Evolutionary conservation across 2,888 invertebrate genomes (phyloP).

Genomic region (Miltochrista miniata): DNA sequence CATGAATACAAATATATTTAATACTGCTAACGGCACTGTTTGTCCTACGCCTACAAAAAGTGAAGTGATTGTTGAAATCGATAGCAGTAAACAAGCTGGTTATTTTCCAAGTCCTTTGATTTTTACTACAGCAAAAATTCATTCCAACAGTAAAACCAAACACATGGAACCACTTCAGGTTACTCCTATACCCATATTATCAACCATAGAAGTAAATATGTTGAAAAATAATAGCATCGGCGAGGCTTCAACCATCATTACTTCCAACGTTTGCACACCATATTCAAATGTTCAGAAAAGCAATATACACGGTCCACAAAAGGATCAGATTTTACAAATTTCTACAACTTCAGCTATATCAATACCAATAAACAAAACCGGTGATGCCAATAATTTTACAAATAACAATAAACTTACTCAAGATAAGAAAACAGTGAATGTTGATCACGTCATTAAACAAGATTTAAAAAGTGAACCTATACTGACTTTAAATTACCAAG

Average conservation of each 20-base stretch:
- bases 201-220: conserved; percentile 62
- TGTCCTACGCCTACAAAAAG: conserved; percentile 47
- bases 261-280: conserved; percentile 30
- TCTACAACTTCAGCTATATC: not conserved
- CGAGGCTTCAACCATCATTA: conserved; percentile 29
- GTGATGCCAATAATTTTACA: not conserved
- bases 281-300: conserved; percentile 18
- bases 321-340: conserved; percentile 11
- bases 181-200: conserved; percentile 68
- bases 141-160: conserved; percentile 62
- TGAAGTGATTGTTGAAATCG: conserved; percentile 66
- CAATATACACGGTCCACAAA: conserved; percentile 17
- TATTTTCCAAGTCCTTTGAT: conserved; percentile 65
- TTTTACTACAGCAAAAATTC: conserved; percentile 79
- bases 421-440: conserved; percentile 1
- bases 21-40: conserved; percentile 42
- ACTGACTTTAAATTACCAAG: not conserved
- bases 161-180: conserved; percentile 70
- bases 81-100: conserved; percentile 48
- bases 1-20: conserved; percentile 67
- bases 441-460: not conserved
- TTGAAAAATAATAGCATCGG: conserved; percentile 40
- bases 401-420: not conserved
- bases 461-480: conserved; percentile 10
- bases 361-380: conserved; percentile 6